Percentiles rank a stretch among this genome's conserved stretches.
Conservation (phyloP, 1,140 invertebrate species). For the Halictus rubicundus region DNA sequence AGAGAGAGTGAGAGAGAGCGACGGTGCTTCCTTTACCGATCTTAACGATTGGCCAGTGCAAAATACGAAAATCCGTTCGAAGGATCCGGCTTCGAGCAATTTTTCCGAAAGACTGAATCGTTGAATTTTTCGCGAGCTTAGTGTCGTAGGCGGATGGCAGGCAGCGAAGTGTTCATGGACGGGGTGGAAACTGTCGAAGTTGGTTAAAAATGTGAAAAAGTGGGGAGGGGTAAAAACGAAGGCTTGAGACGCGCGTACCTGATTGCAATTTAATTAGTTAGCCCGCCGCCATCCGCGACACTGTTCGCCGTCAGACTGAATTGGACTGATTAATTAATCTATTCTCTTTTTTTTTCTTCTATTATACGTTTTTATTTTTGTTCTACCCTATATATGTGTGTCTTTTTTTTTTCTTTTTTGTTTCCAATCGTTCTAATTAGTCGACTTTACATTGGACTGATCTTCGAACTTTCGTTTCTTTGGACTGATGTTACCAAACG, state of each 20-base stretch:
- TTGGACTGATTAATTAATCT: constrained; percentile 76
- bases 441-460: constrained; percentile 79
- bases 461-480: constrained; percentile 72
- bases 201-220: background rate
- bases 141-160: constrained; percentile 34
- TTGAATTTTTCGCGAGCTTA: constrained; percentile 54
- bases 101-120: constrained; percentile 62
- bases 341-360: constrained; percentile 11
- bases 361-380: background rate
- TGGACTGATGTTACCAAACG: constrained; percentile 81
- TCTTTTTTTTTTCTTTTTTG: constrained; percentile 24
- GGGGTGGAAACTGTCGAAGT: background rate
- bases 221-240: background rate
- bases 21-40: constrained; percentile 43
- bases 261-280: constrained; percentile 34
- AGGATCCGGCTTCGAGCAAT: constrained; percentile 40
- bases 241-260: constrained; percentile 42
- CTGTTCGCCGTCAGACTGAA: constrained; percentile 72
- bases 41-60: constrained; percentile 54
- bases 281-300: constrained; percentile 50
- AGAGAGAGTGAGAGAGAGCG: constrained; percentile 2
- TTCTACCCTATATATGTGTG: background rate
- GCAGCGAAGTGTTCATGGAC: constrained; percentile 8
- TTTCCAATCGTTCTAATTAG: constrained; percentile 73
- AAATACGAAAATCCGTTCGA: constrained; percentile 24